A percentile compares a stretch with the other conserved stretches of the same genome.
These are phyloP conservation scores for Drosophila yooni DNA, from an alignment of 2,888 invertebrate genomes.

Conservation along the genomic window DNA sequence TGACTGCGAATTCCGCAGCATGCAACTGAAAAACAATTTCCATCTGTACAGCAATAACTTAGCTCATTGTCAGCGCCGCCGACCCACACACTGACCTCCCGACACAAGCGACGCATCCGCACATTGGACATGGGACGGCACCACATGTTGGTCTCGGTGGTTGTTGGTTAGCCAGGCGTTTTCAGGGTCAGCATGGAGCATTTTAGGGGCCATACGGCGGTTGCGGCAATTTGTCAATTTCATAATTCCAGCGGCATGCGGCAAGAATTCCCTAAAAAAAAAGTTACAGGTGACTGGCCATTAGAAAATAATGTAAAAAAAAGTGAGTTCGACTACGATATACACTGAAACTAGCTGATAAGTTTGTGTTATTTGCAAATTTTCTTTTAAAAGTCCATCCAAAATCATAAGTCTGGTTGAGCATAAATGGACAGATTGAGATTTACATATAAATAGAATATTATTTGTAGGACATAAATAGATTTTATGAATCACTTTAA, in stretches of 20 bases:
- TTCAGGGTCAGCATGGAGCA: conserved; percentile 64
- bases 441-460: conserved; percentile 12
- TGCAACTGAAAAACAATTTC: conserved; percentile 60
- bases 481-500: neutral
- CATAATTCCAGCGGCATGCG: conserved; percentile 77
- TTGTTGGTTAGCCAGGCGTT: conserved; percentile 40
- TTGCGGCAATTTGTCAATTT: conserved; percentile 82
- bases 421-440: conserved; percentile 28
- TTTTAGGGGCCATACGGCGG: conserved; percentile 60
- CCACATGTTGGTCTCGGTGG: conserved; percentile 40
- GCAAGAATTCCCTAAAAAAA: conserved; percentile 36
- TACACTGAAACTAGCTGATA: neutral
- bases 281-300: conserved; percentile 42
- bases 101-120: conserved; percentile 23
- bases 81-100: conserved; percentile 73
- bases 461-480: neutral
- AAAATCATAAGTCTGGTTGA: conserved; percentile 14
- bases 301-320: conserved; percentile 22
- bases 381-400: neutral
- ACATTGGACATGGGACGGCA: conserved; percentile 10
- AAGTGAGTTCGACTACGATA: neutral
- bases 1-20: conserved; percentile 41
- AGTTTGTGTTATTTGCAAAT: neutral
- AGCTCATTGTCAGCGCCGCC: conserved; percentile 73
- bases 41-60: conserved; percentile 69